Conservation (phyloP, 2,888 invertebrate genomes). For the Epicampocera succincta region DNA sequence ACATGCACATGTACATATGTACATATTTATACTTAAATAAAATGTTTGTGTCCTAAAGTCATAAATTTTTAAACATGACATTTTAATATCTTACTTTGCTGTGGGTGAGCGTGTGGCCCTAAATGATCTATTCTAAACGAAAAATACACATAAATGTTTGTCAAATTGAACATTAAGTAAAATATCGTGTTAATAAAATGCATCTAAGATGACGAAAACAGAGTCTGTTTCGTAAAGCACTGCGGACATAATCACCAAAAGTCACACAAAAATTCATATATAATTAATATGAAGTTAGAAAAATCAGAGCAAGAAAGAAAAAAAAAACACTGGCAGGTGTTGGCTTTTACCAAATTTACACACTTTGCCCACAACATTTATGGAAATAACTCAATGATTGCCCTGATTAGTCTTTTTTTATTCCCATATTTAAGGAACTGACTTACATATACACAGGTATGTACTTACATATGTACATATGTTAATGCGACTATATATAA, state of each 20-base stretch:
- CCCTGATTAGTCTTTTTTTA: too few relatives aligned
- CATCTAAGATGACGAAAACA: not conserved
- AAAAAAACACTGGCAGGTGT: constrained; percentile 9
- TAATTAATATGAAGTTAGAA: constrained; percentile 23
- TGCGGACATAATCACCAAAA: not conserved
- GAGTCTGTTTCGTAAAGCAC: not conserved
- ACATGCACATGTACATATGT: too few relatives aligned
- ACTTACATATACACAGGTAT: too few relatives aligned
- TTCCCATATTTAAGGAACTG: too few relatives aligned
- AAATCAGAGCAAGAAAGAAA: not conserved
- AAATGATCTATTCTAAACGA: constrained; percentile 19
- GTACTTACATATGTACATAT: too few relatives aligned
- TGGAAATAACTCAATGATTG: too few relatives aligned
- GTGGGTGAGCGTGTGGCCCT: constrained; percentile 47
- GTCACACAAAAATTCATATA: constrained; percentile 17
- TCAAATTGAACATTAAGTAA: constrained; percentile 46
- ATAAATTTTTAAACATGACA: constrained; percentile 55
- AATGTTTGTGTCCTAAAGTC: constrained; percentile 39
- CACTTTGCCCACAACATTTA: constrained; percentile 36
- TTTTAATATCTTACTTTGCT: constrained; percentile 12
- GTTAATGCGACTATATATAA: too few relatives aligned
- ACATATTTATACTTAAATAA: too few relatives aligned
- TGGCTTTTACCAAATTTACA: constrained; percentile 20
- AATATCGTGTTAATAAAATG: constrained; percentile 45
- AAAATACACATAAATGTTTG: constrained; percentile 44